These are phyloP conservation scores for Ictidomys tridecemlineatus DNA, from an alignment of 2,113 vertebrate species.

Conservation along the genomic window DNA sequence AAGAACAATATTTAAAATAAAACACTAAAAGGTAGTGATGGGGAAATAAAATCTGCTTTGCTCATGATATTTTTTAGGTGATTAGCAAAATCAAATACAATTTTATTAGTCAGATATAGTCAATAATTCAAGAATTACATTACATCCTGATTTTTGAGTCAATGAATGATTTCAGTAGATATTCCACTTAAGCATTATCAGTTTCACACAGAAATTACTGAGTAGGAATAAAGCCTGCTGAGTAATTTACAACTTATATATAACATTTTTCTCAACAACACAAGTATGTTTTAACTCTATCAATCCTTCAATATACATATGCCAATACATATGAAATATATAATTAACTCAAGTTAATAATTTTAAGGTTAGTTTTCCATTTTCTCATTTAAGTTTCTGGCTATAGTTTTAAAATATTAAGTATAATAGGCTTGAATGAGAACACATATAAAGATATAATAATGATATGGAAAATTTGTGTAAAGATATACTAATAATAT, in stretches of 20 bases:
- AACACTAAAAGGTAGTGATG: conserved; percentile 44
- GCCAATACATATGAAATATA: conserved; percentile 41
- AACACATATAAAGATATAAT: conserved; percentile 39
- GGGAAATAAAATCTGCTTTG: background rate
- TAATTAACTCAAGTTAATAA: background rate
- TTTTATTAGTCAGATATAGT: conserved; percentile 24
- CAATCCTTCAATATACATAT: background rate
- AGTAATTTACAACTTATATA: conserved; percentile 10
- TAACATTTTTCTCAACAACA: conserved; percentile 28
- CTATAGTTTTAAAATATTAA: conserved; percentile 61
- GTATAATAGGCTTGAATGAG: conserved; percentile 4
- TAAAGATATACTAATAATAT: background rate
- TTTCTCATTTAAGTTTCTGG: conserved; percentile 51
- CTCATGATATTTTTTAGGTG: conserved; percentile 45
- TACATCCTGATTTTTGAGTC: conserved; percentile 34
- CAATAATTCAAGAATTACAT: conserved; percentile 6
- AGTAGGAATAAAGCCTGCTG: background rate
- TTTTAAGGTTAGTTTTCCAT: conserved; percentile 46
- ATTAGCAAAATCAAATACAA: conserved; percentile 22
- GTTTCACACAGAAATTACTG: conserved; percentile 30
- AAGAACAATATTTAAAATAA: conserved; percentile 64
- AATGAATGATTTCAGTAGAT: conserved; percentile 45
- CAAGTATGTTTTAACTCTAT: background rate
- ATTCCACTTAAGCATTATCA: background rate
- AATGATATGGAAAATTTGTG: background rate